These are phyloP conservation scores for Gobio occitaniae DNA, from an alignment of 2,797 vertebrate species.

Conservation along the genomic window DNA sequence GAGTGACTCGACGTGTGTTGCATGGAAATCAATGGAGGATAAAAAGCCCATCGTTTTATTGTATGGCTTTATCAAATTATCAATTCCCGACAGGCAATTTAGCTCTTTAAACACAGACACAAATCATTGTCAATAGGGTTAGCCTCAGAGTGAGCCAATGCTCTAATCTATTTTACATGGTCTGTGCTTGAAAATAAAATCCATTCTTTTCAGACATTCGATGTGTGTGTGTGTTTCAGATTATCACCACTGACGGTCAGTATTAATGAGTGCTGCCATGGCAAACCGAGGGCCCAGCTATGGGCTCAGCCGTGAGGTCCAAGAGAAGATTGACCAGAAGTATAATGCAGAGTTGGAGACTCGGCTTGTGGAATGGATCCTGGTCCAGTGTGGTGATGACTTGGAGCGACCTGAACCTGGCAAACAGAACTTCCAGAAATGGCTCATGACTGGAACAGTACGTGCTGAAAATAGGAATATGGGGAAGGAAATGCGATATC, in stretches of 20 bases:
- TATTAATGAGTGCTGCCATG: constrained; percentile 70
- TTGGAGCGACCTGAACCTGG: constrained; percentile 82
- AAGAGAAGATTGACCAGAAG: constrained; percentile 90
- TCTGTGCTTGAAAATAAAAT: background rate
- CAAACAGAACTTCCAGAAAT: constrained; percentile 83
- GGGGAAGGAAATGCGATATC: background rate
- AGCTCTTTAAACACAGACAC: background rate
- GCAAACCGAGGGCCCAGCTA: constrained; percentile 89
- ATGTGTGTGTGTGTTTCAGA: background rate
- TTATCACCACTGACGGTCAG: constrained; percentile 12
- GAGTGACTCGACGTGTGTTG: background rate
- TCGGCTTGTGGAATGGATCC: constrained; percentile 85
- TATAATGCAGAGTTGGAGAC: constrained; percentile 83
- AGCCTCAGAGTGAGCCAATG: background rate
- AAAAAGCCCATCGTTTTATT: background rate
- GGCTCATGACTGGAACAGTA: constrained; percentile 86
- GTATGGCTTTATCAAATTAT: background rate
- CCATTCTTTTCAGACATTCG: background rate
- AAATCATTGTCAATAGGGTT: background rate
- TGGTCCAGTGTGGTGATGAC: constrained; percentile 83
- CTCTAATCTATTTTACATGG: background rate
- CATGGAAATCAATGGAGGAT: background rate
- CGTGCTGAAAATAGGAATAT: background rate
- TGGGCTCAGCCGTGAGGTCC: constrained; percentile 87
- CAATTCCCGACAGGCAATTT: background rate